A percentile compares a stretch with the other conserved stretches of the same genome.
These are phyloP conservation scores for Cheracebus regulus DNA, from an alignment of 2,797 vertebrate genomes.

Conservation along the genomic window DNA sequence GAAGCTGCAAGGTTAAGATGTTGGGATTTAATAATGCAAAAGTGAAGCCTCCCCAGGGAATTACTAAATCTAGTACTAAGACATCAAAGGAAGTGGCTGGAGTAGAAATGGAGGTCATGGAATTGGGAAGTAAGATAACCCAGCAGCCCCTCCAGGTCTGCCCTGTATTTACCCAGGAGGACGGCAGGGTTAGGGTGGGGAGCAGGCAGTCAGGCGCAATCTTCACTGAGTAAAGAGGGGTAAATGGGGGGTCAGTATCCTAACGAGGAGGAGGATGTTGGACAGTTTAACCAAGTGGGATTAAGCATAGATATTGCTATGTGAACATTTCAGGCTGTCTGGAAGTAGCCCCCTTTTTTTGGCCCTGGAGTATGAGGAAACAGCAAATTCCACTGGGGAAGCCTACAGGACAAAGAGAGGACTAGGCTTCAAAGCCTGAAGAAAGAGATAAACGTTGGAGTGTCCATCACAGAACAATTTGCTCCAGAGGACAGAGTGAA, in stretches of 20 bases:
- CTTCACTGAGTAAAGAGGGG: not conserved
- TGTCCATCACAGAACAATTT: not conserved
- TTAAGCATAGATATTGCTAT: not conserved
- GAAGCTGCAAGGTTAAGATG: not conserved
- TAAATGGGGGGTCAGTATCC: not conserved
- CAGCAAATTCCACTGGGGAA: not conserved
- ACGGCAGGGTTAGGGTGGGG: accelerated
- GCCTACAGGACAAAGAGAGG: not conserved
- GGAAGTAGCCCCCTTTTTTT: not conserved
- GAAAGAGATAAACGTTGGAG: not conserved
- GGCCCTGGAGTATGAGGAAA: not conserved
- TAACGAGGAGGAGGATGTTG: not conserved
- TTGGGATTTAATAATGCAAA: not conserved
- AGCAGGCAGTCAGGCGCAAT: not conserved
- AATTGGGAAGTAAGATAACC: not conserved
- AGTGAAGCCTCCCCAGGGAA: not conserved
- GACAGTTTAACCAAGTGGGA: not conserved
- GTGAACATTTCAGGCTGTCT: not conserved
- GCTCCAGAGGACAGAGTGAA: not conserved
- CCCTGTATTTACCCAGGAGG: not conserved
- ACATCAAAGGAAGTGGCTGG: not conserved
- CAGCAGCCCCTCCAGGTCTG: not conserved
- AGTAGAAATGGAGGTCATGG: not conserved
- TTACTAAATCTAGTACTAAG: not conserved
- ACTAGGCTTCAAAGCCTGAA: not conserved